Percentiles rank a stretch among this genome's conserved stretches.
These are phyloP conservation scores for Lagorchestes hirsutus DNA, from an alignment of 2,797 vertebrate species.

Conservation along the genomic window DNA sequence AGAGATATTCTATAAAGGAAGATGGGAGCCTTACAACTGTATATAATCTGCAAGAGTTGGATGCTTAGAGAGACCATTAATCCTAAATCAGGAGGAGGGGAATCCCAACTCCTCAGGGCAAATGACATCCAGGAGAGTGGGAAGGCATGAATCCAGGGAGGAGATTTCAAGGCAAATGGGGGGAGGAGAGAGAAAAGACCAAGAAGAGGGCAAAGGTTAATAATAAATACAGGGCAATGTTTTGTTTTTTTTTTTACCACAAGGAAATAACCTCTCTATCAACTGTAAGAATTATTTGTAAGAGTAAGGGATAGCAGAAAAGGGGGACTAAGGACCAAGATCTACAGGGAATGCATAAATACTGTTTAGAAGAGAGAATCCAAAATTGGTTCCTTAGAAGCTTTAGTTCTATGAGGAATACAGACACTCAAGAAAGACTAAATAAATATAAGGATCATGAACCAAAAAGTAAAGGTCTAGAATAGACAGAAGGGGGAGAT, in stretches of 20 bases:
- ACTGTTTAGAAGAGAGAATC: neutral
- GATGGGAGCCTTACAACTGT: neutral
- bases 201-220: neutral
- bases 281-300: neutral
- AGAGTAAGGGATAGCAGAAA: neutral
- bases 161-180: neutral
- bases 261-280: neutral
- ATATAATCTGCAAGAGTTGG: neutral
- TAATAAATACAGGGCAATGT: neutral
- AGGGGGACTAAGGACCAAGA: neutral
- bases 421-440: neutral
- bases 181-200: neutral
- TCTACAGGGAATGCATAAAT: neutral
- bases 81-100: neutral
- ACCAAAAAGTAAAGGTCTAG: neutral
- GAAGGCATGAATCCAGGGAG: neutral
- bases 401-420: neutral
- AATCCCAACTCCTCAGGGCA: neutral
- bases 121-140: neutral
- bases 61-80: neutral
- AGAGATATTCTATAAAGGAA: neutral
- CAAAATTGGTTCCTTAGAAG: neutral
- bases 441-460: neutral
- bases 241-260: neutral
- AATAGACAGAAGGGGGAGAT: neutral